Percentiles rank a stretch among this genome's conserved stretches.
phyloP scores from a whole-genome alignment of 2,888 invertebrate genomes.

The Carpatolechia fugitivella region DNA sequence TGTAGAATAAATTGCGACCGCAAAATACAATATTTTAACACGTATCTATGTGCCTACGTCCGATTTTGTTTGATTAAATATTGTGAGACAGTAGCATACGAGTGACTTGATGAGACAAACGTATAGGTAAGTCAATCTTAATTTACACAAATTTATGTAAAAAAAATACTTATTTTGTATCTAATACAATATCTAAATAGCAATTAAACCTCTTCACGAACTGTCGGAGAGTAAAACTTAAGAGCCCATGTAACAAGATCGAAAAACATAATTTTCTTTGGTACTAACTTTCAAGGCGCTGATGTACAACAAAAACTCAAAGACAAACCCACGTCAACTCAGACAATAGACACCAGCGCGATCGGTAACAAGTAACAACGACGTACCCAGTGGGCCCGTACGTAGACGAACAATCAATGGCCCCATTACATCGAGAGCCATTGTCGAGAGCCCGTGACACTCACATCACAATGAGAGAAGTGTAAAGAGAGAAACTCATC shows the following conservation, averaged over 20 bases:
- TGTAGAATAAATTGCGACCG: background rate
- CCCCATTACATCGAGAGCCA: slow-evolving; percentile 71
- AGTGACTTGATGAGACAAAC: too few relatives aligned
- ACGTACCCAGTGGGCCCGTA: slow-evolving; percentile 45
- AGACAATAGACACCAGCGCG: slow-evolving; percentile 39
- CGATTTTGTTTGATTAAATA: too few relatives aligned
- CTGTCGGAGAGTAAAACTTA: background rate
- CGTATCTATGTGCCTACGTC: too few relatives aligned
- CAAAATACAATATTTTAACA: background rate
- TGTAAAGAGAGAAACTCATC: slow-evolving; percentile 53
- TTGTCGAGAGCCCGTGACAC: slow-evolving; percentile 70
- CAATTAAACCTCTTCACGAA: background rate
- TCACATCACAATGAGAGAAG: slow-evolving; percentile 65
- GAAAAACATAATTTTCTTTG: background rate
- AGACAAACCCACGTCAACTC: slow-evolving; percentile 36
- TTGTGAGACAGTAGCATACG: too few relatives aligned
- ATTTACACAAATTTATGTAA: too few relatives aligned
- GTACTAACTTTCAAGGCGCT: background rate
- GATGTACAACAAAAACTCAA: slow-evolving; percentile 13
- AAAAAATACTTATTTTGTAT: too few relatives aligned
- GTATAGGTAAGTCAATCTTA: too few relatives aligned
- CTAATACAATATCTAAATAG: too few relatives aligned
- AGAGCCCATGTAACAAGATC: background rate
- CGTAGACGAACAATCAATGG: slow-evolving; percentile 66
- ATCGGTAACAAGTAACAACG: slow-evolving; percentile 26